Conservation (phyloP, 1,140 invertebrate genomes). For the Lordiphosa stackelbergi region DNA sequence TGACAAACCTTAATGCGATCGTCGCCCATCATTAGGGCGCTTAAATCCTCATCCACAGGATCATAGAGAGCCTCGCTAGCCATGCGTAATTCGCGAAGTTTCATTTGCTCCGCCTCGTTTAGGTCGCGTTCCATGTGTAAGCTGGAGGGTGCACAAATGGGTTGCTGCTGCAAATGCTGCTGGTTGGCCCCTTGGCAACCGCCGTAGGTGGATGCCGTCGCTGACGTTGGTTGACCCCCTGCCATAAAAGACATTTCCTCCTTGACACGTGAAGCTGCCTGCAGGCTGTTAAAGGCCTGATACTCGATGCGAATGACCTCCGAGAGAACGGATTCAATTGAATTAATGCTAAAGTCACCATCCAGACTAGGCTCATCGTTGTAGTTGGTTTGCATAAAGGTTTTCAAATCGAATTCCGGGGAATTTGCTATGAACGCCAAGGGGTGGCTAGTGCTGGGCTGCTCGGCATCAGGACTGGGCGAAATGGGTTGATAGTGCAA, state of each 20-base stretch:
- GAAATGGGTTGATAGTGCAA: slow-evolving; percentile 47
- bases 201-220: slow-evolving; percentile 15
- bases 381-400: slow-evolving; percentile 47
- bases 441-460: slow-evolving; percentile 56
- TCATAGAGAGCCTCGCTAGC: slow-evolving; percentile 89
- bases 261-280: slow-evolving; percentile 68
- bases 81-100: slow-evolving; percentile 89
- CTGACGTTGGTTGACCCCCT: slow-evolving; percentile 11
- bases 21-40: slow-evolving; percentile 82
- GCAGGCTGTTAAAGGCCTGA: slow-evolving; percentile 77
- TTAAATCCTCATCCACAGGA: slow-evolving; percentile 88
- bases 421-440: slow-evolving; percentile 47
- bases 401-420: slow-evolving; percentile 58
- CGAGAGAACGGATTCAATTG: slow-evolving; percentile 88
- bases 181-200: slow-evolving; percentile 20
- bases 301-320: slow-evolving; percentile 91
- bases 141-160: slow-evolving; percentile 56
- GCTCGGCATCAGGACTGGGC: slow-evolving; percentile 34
- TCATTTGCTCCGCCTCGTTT: slow-evolving; percentile 88
- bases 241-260: slow-evolving; percentile 51
- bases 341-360: slow-evolving; percentile 78
- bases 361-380: slow-evolving; percentile 53
- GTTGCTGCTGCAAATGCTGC: slow-evolving; percentile 46
- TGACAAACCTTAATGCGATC: slow-evolving; percentile 80
- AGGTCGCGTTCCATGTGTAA: slow-evolving; percentile 81